These are phyloP conservation scores for Drosophila nigrodunni DNA, from an alignment of 1,140 invertebrate species.

Conservation along the genomic window DNA sequence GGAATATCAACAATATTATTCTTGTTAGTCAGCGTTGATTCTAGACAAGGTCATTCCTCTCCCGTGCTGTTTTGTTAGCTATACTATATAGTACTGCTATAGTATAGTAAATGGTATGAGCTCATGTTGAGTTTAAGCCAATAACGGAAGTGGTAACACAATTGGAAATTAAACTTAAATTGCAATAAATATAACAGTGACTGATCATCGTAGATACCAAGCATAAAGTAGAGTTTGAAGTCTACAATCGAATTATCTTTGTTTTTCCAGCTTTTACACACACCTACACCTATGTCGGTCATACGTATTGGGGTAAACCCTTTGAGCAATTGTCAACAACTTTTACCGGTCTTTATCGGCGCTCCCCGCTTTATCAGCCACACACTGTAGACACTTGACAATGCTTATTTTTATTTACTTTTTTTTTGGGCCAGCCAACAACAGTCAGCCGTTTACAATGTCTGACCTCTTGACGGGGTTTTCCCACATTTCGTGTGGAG, in stretches of 20 bases:
- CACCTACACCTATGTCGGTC: slow-evolving; percentile 7
- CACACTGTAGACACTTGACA: neutral
- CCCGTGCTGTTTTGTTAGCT: slow-evolving; percentile 20
- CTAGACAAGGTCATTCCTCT: slow-evolving; percentile 37
- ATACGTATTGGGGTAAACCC: slow-evolving; percentile 41
- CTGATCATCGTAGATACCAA: too few species aligned
- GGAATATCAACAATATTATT: slow-evolving; percentile 17
- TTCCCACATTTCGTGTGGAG: slow-evolving; percentile 12
- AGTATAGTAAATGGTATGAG: slow-evolving; percentile 3
- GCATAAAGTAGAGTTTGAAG: too few species aligned
- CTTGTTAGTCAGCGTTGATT: slow-evolving; percentile 41
- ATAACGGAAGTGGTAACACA: slow-evolving; percentile 33
- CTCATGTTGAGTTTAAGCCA: slow-evolving; percentile 19
- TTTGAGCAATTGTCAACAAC: slow-evolving; percentile 42
- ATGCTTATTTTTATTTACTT: neutral
- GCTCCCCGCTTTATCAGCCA: slow-evolving; percentile 24
- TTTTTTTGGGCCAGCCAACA: slow-evolving; percentile 14
- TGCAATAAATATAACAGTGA: too few species aligned
- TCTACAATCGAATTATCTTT: too few species aligned
- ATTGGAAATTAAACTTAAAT: neutral
- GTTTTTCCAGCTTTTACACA: neutral
- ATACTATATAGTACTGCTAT: neutral
- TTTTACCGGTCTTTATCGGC: slow-evolving; percentile 43
- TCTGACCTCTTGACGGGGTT: slow-evolving; percentile 46
- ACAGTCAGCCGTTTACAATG: slow-evolving; percentile 27